Evolutionary conservation across 1,140 invertebrate genomes (phyloP), one percentile per base, ranked within the genome.

Genomic region (Drosophila tsacasi): DNA sequence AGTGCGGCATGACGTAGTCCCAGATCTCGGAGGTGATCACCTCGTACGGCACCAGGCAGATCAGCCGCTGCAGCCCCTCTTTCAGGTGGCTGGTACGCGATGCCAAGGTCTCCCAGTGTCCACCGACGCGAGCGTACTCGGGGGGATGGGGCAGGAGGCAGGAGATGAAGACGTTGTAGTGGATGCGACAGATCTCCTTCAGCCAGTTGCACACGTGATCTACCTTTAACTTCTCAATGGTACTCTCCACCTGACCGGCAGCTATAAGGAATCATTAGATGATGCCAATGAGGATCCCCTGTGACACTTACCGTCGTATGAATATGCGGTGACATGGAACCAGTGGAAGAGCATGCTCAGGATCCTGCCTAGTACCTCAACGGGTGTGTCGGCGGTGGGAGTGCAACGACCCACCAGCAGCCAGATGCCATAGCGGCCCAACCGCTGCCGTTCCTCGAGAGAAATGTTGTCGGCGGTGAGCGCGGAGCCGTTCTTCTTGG

Each of bases 1-100:
- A 99, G 91, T 98, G 96, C 0, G 99, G 98, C 97, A 99, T 99
- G 13, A 99, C 97, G 91, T 97, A 97, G 92, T 99, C 97, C 99
- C 98, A 99, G 55, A 99, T 97, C 87, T 99, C 97, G 60, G 97
- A 95, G 2, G 97, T 98, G 66, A 99, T 98, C 17, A 99, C 97
- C 85, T 99, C 98, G 93, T 99, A 99, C 0, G 99, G 99, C 23
- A 99, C 98, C 37, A 99, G 93, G 92, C 98, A 99, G 91, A 99
- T 98, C 19, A 99, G 94, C 57, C 98, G 93, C 91, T 97, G 97
- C 25, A 98, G 94, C 0, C 97, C 99, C 93, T 99, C 98, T 94
- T 98, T 98, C 4, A 99, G 95, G 92, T 99, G 98, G n/a, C 97
- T 96, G 5, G 98, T 98, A 87, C 97, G 95, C 7, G 97, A 97